Base-by-base conservation (phyloP, 2,113 vertebrate species). In the Gymnorhina tibicen region DNA sequence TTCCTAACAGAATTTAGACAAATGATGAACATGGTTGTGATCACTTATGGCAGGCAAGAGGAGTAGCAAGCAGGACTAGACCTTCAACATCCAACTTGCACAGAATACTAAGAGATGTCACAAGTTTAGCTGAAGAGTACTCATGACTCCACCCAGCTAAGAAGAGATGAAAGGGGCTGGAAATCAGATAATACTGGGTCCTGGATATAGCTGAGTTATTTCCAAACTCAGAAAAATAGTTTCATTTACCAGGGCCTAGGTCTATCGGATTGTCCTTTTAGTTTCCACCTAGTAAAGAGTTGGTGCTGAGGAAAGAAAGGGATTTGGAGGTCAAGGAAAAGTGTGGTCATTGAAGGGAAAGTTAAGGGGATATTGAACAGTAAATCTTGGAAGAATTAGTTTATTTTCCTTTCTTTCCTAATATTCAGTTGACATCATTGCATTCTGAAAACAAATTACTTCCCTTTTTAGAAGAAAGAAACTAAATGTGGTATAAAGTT, bases 371-470 rank as follows among this genome's bases (percentile, higher is more conserved):
- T 75, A 27, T 58, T 62, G 37, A 76, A 53, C 37, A 69, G 49
- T 10, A 55, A n/a, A 16, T 76, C 46, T 58, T 62, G 33, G 32
- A 52, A 91, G 9, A 91, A 90, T 50, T 46, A 5, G 7, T 50
- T 90, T 60, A 13, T 87, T 95, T 87, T 89, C 14, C 19, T 87
- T 87, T 80, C 37, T 73, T 89, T 83, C 13, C 47, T 64, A 56
- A 63, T 67, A 50, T 91, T 88, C 55, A 32, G 13, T 70, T 94
- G 56, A 67, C 15, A 80, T 87, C 21, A 52, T 35, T 84, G 72
- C 60, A 84, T 94, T 86, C 64, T 56, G 72, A 52, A 91, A 93
- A 70, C 22, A 81, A 91, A 83, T 88, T 63, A 70, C 27, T 81
- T 88, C 35, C 35, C 24, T 74, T 86, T 91, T 68, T 28, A 41